Evolutionary conservation across 2,888 invertebrate species (phyloP), one percentile per base, ranked within the genome.

Genomic region (Mythimna loreyi): DNA sequence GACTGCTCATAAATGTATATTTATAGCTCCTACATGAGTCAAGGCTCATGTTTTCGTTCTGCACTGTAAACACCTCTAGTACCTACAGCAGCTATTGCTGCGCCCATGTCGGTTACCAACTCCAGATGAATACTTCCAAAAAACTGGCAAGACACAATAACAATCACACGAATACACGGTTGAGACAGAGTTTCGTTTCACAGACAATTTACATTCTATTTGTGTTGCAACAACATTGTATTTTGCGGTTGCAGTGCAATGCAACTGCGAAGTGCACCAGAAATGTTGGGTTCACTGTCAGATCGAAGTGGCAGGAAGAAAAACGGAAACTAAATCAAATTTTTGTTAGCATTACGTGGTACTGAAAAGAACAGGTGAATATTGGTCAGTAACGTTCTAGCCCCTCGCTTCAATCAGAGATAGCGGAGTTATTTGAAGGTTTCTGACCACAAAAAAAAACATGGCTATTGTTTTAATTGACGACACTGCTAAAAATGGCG

Each of bases 101-200:
- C 47, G 43, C 30, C 43, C 47, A 28, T 28, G 49, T 43, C 55
- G 49, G 60, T 74, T 66, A 67, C 73, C 56, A 68, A 55, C 65
- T 56, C 23, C 25, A 64, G 52, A 72, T 58, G 57, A 65, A 69
- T 69, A 70, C 36, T 71, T 65, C 60, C 64, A 65, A 74, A 70
- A 75, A 72, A 77, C 72, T 65, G 36, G 49, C 58, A 66, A 65
- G 62, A 74, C 72, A 82, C 81, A 83, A 85, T 84, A 89, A 82
- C 78, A 82, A 84, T 84, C 85, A 83, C 84, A 87, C 84, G 73
- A 87, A 78, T 80, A 84, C 82, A 84, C 85, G 88, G 88, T 90
- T 90, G 84, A 81, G 88, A 89, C 91, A 92, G 85, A 84, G 85
- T 89, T 86, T 85, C 83, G 84, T 89, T 92, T 90, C 89, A 86